Percentiles rank a stretch among this genome's conserved stretches.
Evolutionary conservation across 30 jellyfish, hydroid and myxozoan species (phyloP).

Genomic region (Cassiopea xamachana): DNA sequence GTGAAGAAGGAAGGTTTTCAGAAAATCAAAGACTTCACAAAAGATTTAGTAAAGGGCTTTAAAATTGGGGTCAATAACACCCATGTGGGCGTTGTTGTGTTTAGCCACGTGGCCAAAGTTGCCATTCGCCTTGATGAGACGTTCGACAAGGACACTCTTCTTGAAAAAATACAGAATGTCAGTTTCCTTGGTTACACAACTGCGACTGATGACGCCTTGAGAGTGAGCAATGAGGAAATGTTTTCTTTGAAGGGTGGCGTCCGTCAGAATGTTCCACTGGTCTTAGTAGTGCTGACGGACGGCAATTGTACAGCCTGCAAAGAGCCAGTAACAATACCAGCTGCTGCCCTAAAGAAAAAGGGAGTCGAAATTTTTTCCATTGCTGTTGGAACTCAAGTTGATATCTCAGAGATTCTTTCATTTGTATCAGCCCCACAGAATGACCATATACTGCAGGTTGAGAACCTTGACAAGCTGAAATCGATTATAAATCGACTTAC

Average conservation of each 20-base stretch:
- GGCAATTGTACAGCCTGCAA: slow-evolving; percentile 90
- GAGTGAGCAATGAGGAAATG: slow-evolving; percentile 79
- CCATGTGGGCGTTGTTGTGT: slow-evolving; percentile 89
- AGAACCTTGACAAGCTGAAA: slow-evolving; percentile 59
- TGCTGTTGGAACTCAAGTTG: slow-evolving; percentile 82
- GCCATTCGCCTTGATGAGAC: slow-evolving; percentile 84
- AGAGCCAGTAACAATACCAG: slow-evolving; percentile 67
- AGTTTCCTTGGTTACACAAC: slow-evolving; percentile 86
- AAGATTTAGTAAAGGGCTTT: slow-evolving; percentile 66
- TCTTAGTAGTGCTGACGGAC: slow-evolving; percentile 84
- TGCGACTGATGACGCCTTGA: slow-evolving; percentile 91
- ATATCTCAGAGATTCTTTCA: slow-evolving; percentile 58
- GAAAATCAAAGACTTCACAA: slow-evolving; percentile 87
- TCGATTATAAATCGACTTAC: slow-evolving; percentile 54
- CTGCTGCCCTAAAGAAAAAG: slow-evolving; percentile 64
- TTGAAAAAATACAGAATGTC: slow-evolving; percentile 64
- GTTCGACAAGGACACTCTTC: slow-evolving; percentile 80
- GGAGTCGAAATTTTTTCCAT: slow-evolving; percentile 87
- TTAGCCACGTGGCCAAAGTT: slow-evolving; percentile 83
- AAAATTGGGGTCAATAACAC: slow-evolving; percentile 74
- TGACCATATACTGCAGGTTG: slow-evolving; percentile 79
- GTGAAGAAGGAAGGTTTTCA: slow-evolving; percentile 64
- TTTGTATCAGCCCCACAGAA: slow-evolving; percentile 74
- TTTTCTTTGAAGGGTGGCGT: slow-evolving; percentile 89
- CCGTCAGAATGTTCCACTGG: slow-evolving; percentile 92